Evolutionary conservation across 1,140 invertebrate genomes (phyloP).

Genomic region (Caligus rogercresseyi): DNA sequence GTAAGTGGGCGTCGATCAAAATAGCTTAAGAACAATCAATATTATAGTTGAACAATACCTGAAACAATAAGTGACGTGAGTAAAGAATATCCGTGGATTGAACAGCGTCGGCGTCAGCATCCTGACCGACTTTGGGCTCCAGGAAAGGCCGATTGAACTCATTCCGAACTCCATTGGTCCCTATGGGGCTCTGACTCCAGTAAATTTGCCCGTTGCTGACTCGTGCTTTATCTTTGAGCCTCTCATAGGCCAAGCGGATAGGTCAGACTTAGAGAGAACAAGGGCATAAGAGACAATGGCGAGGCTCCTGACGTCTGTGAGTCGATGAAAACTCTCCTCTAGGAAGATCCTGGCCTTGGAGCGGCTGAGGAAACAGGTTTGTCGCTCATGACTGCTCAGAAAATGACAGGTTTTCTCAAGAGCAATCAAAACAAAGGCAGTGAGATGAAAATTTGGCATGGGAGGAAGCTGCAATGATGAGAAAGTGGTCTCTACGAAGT

Average conservation of each 20-base stretch:
- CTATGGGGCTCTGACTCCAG: conserved; percentile 31
- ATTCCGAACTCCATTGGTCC: conserved; percentile 28
- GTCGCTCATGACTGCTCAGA: conserved; percentile 20
- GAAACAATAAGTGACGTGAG: conserved; percentile 33
- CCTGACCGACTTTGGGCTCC: conserved; percentile 29
- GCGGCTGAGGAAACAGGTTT: conserved; percentile 26
- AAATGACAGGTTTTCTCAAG: conserved; percentile 1
- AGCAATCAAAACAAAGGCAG: conserved; percentile 26
- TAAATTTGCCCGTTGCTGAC: conserved; percentile 33
- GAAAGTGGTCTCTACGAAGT: conserved; percentile 31
- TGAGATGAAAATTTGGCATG: conserved; percentile 31
- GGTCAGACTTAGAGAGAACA: conserved; percentile 29
- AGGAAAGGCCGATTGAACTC: conserved; percentile 35
- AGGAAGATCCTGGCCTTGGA: conserved; percentile 28
- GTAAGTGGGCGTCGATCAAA: no score
- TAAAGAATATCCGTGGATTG: conserved; percentile 42
- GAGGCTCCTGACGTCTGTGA: conserved; percentile 34
- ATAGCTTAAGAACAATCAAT: no score
- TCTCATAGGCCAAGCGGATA: conserved; percentile 27
- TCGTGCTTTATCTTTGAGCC: conserved; percentile 26
- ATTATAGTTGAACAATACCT: no score
- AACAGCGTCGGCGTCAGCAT: conserved; percentile 32
- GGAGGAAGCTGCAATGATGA: conserved; percentile 3
- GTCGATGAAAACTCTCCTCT: conserved; percentile 28
- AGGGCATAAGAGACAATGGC: conserved; percentile 36